Evolutionary conservation across 2,113 vertebrate species (phyloP), one percentile per base, ranked within the genome.

Genomic region (Cololabis saira): DNA sequence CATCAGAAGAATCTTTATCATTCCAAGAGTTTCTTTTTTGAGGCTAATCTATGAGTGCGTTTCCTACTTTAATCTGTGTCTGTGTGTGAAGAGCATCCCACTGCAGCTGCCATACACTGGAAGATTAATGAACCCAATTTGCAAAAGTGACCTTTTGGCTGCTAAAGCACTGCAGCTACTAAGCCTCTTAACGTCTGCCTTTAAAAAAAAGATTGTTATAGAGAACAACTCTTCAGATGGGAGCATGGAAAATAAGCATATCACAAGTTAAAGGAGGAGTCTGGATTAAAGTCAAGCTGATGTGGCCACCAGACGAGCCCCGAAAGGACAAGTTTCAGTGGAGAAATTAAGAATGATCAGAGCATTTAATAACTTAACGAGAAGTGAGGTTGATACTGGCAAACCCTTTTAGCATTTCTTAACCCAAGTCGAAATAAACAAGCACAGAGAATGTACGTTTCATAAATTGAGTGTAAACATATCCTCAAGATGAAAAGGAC

Each of bases 101-200:
- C 72, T 74, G 82, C 84, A 80, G 72, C 85, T 87, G 87, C 87
- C 84, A 84, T 90, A 91, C 86, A 88, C 85, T 78, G 72, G 79
- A 90, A 93, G 93, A 94, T 93, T 92, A 93, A 93, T 93, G 90
- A 94, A 93, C 91, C 91, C 90, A 94, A 94, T 94, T 94, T 94
- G 91, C 85, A 87, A 77, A 85, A 92, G 89, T 93, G 93, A 94
- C 93, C 93, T 93, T 93, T 92, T 90, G 87, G 83, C 88, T 90
- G 84, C 86, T 78, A 78, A 90, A 91, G 82, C 80, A 83, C 84
- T 77, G 85, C 63, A 11, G 52, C 70, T 33, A 63, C 78, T 92
- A 93, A 94, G 93, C 92, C 82, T 90, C 91, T 94, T 93, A 91
- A 92, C 90, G 86, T 78, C 67, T 58, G 80, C 85, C 72, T 90